Evolutionary conservation across 2,113 vertebrate genomes (phyloP), one percentile per base, ranked within the genome.

Genomic region (Castor canadensis): DNA sequence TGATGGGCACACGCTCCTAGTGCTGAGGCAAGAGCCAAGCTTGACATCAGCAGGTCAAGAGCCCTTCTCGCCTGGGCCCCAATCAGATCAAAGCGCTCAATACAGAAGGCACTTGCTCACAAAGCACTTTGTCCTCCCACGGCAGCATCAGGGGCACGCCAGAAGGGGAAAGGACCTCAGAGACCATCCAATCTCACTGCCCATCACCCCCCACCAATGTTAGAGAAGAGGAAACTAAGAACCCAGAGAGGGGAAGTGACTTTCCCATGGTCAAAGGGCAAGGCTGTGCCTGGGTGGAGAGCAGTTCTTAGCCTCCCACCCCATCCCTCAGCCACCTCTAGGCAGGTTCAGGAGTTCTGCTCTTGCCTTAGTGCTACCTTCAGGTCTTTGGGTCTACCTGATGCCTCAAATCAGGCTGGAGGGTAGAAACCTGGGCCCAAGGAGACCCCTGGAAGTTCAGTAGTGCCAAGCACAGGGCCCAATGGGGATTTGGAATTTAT

Each of bases 181-280:
- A 49, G 69, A 40, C 47, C 24, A 3, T 4, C 54, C 49, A 9
- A 6, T n/a, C 66, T 28, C 58, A 30, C 16, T 1, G 15, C 12
- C 67, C 28, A 26, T 26, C 26, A 40, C 16, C 58, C 43, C 24
- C 64, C 30, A 0, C 81, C 49, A n/a, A 19, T 30, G 15, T 32
- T 28, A 66, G 79, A 75, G 67, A 96, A 95, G 88, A 76, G 67
- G 90, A 96, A 95, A 86, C 94, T 47, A 43, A 93, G 85, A 72
- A 56, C 82, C 72, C 96, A 60, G 84, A 77, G 95, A 38, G 26
- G 87, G 75, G 72, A 66, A 91, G 93, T 85, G 81, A 92, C 76
- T 87, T 89, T 90, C 91, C 93, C 72, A 64, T 11, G 64, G 92
- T 85, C 90, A 87, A 88, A 82, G 72, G 92, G 94, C 38, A 67